Evolutionary conservation across 2,888 invertebrate species (phyloP).

Genomic region (Dynastes tityus): DNA sequence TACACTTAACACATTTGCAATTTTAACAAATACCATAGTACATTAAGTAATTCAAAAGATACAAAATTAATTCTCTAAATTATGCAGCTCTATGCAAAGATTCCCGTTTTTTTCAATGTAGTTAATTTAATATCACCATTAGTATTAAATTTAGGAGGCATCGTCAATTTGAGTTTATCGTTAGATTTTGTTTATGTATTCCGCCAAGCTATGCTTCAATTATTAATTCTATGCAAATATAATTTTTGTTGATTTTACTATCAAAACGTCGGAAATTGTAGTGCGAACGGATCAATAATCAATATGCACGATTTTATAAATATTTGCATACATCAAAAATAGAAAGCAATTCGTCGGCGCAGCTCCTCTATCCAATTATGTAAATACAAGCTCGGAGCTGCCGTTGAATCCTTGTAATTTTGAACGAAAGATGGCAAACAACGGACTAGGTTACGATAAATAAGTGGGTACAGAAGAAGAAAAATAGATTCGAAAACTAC

Average conservation of each 20-base stretch:
- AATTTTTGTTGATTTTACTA: slow-evolving; percentile 6
- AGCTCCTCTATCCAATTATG: neutral
- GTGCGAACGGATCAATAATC: slow-evolving; percentile 15
- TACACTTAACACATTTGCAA: too few relatives aligned
- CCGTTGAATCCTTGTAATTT: neutral
- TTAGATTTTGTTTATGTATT: too few relatives aligned
- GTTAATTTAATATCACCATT: too few relatives aligned
- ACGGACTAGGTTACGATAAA: neutral
- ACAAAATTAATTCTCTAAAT: too few relatives aligned
- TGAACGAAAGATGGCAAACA: neutral
- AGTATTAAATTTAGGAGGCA: too few relatives aligned
- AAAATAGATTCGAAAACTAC: slow-evolving; percentile 7
- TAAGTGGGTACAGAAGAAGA: neutral
- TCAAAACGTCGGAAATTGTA: slow-evolving; percentile 21
- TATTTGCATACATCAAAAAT: slow-evolving; percentile 29
- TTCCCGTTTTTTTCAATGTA: too few relatives aligned
- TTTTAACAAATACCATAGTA: too few relatives aligned
- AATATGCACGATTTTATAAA: slow-evolving; percentile 26
- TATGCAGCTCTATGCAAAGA: too few relatives aligned
- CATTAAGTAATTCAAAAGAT: too few relatives aligned
- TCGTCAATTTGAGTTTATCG: too few relatives aligned
- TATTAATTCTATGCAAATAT: neutral
- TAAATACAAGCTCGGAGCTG: neutral
- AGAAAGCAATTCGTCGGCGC: slow-evolving; percentile 12
- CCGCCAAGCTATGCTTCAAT: too few relatives aligned